phyloP scores from a whole-genome alignment of 2,888 invertebrate genomes.

The Epistrophella euchroma region DNA sequence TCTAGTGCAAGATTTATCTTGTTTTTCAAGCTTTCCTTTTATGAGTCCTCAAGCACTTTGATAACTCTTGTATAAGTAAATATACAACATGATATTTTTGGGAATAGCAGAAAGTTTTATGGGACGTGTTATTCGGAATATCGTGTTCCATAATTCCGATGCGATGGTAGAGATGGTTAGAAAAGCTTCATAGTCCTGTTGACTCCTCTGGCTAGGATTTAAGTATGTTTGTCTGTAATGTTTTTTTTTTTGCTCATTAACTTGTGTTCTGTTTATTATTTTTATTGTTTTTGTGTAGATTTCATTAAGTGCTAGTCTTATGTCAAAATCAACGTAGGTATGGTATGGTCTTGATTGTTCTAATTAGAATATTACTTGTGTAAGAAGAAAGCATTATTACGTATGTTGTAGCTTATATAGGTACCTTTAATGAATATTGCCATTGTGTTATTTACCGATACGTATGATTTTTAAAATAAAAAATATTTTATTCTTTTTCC shows the following conservation, averaged over 20 bases:
- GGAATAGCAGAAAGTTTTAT: background rate
- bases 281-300: background rate
- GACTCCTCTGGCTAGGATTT: background rate
- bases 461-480: too few relatives aligned
- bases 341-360: background rate
- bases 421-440: too few relatives aligned
- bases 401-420: too few relatives aligned
- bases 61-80: constrained; percentile 6
- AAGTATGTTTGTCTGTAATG: background rate
- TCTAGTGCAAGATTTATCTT: constrained; percentile 52
- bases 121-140: background rate
- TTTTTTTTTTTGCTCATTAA: background rate
- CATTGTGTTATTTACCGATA: too few relatives aligned
- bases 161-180: too few relatives aligned
- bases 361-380: background rate
- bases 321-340: background rate
- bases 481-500: too few relatives aligned
- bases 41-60: constrained; percentile 12
- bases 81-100: constrained; percentile 1
- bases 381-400: too few relatives aligned
- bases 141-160: background rate
- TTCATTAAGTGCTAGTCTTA: background rate
- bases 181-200: background rate
- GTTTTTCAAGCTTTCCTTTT: constrained; percentile 8
- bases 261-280: background rate